Base-by-base conservation (phyloP, 1,140 invertebrate species). In the Solen grandis region DNA sequence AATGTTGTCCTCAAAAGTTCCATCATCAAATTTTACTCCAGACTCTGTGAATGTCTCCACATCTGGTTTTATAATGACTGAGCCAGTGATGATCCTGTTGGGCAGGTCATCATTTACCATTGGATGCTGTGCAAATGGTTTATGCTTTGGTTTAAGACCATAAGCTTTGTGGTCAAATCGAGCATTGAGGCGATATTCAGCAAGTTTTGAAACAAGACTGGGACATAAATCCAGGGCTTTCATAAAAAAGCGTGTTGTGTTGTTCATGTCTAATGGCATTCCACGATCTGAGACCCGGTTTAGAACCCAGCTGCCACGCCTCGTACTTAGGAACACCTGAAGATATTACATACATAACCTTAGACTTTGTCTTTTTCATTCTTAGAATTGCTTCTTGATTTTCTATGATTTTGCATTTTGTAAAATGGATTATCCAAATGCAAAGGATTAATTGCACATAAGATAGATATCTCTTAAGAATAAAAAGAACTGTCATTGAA, bases 21-120 rank as follows among this genome's bases (percentile, higher is more conserved):
- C 93, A 60, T 93, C 92, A 29, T 85, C 86, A 84, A 93, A 93
- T 66, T 88, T 79, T 2, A 93, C 88, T 13, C 91, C 91, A 10
- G 80, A 87, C 55, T 89, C 85, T 0, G 88, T 90, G 78, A 93
- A 88, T 38, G 79, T 25, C 22, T 72, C 73, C 27, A 93, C 83
- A 81, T 92, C 89, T 31, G 90, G 86, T 77, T 92, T 92, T 19
- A 93, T 85, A 8, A 87, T 87, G 41, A 94, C 89, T 13, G 89
- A 85, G 1, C 94, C 94, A 65, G 88, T 89, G 22, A 91, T 84
- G 31, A 94, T 90, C n/a, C 93, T 85, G 86, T 94, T 94, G 1
- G 93, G 90, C n/a, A 94, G 82, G n/a, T 93, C 92, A 81, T 94
- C 93, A 81, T 94, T 94, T 1, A 94, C 90, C 31, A 92, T 93